Percentiles rank a stretch among this genome's conserved stretches.
phyloP scores from a whole-genome alignment of 2,113 vertebrate genomes.

The Cairina moschata region DNA sequence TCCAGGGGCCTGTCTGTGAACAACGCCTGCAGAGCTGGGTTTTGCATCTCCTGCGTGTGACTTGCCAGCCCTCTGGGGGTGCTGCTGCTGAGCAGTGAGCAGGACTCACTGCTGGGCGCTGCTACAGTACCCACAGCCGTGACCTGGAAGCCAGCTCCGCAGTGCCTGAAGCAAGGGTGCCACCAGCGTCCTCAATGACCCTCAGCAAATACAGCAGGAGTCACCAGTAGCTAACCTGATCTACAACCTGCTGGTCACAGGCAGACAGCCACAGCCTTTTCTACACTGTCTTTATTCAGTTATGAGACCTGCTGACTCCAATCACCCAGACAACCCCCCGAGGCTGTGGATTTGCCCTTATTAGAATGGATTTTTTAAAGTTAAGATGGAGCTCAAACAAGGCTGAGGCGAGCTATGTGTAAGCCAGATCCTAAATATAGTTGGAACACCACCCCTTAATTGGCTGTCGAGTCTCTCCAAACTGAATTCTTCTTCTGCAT shows the following conservation, averaged over 20 bases:
- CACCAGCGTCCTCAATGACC: background rate
- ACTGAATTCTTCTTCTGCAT: background rate
- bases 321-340: rapidly evolving
- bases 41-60: background rate
- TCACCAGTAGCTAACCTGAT: background rate
- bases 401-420: background rate
- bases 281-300: background rate
- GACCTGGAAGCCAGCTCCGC: background rate
- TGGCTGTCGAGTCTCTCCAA: background rate
- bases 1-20: background rate
- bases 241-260: rapidly evolving
- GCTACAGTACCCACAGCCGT: background rate
- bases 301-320: background rate
- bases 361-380: background rate
- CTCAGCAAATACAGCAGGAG: background rate
- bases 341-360: background rate
- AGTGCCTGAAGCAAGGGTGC: background rate
- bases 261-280: background rate
- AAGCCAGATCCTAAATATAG: background rate
- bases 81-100: background rate
- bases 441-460: background rate
- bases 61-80: background rate
- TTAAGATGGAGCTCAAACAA: background rate
- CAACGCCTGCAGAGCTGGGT: rapidly evolving
- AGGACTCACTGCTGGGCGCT: background rate